Conservation (phyloP, 2,888 invertebrate species). For the Reticulitermes lucifugus region DNA sequence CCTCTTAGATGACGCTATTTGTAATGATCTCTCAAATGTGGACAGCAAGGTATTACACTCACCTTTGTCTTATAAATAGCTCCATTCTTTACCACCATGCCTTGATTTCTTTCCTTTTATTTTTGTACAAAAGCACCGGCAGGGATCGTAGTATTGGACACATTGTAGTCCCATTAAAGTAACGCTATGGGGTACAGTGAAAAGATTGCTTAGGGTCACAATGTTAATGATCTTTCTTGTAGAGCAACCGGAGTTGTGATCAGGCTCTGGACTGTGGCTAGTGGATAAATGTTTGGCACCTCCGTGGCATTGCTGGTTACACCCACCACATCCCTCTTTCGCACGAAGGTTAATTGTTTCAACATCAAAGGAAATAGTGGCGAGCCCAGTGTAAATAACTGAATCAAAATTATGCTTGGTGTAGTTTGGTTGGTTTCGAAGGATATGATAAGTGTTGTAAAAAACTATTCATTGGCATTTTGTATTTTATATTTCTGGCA, state of each 20-base stretch:
- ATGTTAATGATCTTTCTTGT: conserved; percentile 10
- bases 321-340: background rate
- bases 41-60: background rate
- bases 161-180: background rate
- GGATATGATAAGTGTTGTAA: too few species aligned
- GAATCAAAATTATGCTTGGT: too few species aligned
- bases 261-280: too few species aligned
- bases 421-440: too few species aligned
- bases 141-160: conserved; percentile 1
- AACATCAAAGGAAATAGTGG: too few species aligned
- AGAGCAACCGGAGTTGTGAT: background rate
- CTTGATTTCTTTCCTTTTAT: background rate
- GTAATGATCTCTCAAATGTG: conserved; percentile 13
- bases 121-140: background rate
- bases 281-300: background rate
- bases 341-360: too few species aligned
- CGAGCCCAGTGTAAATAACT: too few species aligned
- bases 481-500: too few species aligned
- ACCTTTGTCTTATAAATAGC: conserved; percentile 6
- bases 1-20: conserved; percentile 13
- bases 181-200: conserved; percentile 11
- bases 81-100: background rate
- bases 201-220: conserved; percentile 14
- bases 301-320: background rate
- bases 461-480: too few species aligned